Conservation (phyloP, 1,140 invertebrate genomes). For the Megathymus violae region DNA sequence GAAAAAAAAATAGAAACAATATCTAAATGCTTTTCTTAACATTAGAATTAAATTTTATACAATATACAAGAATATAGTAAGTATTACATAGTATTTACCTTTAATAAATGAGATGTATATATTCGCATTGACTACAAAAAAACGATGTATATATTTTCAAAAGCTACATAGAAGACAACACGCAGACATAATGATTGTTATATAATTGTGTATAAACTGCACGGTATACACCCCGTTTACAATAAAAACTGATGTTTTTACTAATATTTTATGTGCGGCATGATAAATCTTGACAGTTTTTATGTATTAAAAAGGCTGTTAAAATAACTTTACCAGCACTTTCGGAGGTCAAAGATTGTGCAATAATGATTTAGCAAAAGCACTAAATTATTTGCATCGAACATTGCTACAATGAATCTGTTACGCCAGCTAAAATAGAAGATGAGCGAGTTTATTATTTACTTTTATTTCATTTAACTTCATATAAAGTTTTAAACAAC, state of each 20-base stretch:
- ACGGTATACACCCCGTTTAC: neutral
- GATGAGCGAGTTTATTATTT: neutral
- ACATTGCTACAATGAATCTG: neutral
- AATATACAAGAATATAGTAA: slow-evolving; percentile 81
- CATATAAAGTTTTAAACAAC: neutral
- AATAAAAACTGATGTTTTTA: slow-evolving; percentile 5
- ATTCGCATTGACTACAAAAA: slow-evolving; percentile 36
- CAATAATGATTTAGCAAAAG: neutral
- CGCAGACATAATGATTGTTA: slow-evolving; percentile 18
- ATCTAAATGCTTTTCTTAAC: slow-evolving; percentile 62
- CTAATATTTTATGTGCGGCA: slow-evolving; percentile 22
- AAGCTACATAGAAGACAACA: slow-evolving; percentile 5
- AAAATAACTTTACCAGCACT: too few relatives aligned
- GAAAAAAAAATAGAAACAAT: slow-evolving; percentile 53
- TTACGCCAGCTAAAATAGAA: neutral
- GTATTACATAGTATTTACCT: slow-evolving; percentile 54
- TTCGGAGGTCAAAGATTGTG: too few relatives aligned
- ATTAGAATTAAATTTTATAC: slow-evolving; percentile 54
- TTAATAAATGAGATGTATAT: slow-evolving; percentile 61
- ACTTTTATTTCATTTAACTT: neutral
- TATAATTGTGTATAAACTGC: neutral
- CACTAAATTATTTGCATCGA: neutral
- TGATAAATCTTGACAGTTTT: neutral
- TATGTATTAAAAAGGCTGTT: neutral
- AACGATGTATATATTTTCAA: slow-evolving; percentile 5